Evolutionary conservation across 2,888 invertebrate genomes (phyloP).

Genomic region (Tetragonisca angustula): DNA sequence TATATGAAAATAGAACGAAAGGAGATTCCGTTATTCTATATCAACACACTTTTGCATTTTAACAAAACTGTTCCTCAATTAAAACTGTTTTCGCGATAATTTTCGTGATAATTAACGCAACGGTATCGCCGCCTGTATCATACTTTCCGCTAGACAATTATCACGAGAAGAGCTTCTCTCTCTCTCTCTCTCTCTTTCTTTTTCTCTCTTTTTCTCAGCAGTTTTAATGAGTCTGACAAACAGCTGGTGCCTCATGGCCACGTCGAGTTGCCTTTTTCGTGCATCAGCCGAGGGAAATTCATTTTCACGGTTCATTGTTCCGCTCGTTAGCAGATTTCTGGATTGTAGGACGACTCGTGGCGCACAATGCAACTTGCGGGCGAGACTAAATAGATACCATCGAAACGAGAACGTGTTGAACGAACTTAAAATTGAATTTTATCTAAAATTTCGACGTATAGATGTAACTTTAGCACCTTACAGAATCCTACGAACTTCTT

Average conservation of each 20-base stretch:
- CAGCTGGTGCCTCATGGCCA: background rate
- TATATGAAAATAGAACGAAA: too few relatives aligned
- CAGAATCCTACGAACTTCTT: too few relatives aligned
- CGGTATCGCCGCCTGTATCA: background rate
- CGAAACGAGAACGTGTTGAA: background rate
- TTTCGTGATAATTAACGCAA: background rate
- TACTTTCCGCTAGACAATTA: conserved; percentile 1
- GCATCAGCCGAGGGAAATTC: background rate
- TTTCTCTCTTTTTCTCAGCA: too few relatives aligned
- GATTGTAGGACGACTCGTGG: background rate
- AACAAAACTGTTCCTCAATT: background rate
- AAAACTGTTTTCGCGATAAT: background rate
- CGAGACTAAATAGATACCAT: background rate
- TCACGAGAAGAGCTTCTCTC: background rate
- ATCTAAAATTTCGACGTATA: background rate
- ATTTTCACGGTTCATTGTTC: background rate
- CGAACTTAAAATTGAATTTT: background rate
- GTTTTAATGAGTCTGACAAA: conserved; percentile 11
- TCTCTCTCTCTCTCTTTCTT: too few relatives aligned
- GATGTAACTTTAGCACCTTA: too few relatives aligned
- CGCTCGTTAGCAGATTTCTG: conserved; percentile 13
- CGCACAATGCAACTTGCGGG: background rate
- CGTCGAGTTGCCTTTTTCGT: background rate
- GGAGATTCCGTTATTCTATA: background rate
- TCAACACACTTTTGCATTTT: background rate